A percentile compares a stretch with the other conserved stretches of the same genome.
Conservation (phyloP, 2,113 vertebrate species). For the Seriola aureovittata region DNA sequence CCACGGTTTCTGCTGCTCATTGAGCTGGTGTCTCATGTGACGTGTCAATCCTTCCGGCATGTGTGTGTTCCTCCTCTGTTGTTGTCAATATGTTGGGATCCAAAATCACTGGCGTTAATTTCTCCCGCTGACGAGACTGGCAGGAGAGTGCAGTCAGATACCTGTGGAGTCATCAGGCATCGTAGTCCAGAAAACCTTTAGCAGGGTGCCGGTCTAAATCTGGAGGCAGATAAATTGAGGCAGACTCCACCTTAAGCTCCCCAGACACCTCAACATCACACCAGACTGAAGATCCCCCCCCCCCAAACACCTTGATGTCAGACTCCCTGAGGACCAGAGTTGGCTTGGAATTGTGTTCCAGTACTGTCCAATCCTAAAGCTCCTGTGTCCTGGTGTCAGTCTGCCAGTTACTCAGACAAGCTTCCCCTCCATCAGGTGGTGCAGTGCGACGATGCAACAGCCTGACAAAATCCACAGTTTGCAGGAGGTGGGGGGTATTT, state of each 20-base stretch:
- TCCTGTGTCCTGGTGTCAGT: slow-evolving; percentile 47
- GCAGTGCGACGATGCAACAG: slow-evolving; percentile 79
- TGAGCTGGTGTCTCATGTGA: slow-evolving; percentile 35
- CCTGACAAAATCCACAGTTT: slow-evolving; percentile 65
- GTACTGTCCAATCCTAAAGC: slow-evolving; percentile 28
- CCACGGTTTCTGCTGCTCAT: slow-evolving; percentile 4
- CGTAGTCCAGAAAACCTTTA: not conserved
- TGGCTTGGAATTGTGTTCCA: slow-evolving; percentile 23
- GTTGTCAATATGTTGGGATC: slow-evolving; percentile 18
- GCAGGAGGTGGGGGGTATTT: slow-evolving; percentile 27
- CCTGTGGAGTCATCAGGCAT: slow-evolving; percentile 31
- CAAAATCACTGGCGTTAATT: not conserved
- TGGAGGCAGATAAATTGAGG: slow-evolving; percentile 18
- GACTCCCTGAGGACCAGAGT: slow-evolving; percentile 23
- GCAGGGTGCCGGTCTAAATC: slow-evolving; percentile 1
- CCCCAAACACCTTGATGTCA: slow-evolving; percentile 8
- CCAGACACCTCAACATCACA: slow-evolving; percentile 47
- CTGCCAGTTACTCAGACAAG: slow-evolving; percentile 49
- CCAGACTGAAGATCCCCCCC: not conserved
- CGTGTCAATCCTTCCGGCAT: not conserved
- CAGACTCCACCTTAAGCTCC: slow-evolving; percentile 42
- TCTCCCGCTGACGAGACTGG: not conserved
- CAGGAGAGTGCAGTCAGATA: not conserved
- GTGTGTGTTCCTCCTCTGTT: not conserved
- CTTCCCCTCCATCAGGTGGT: slow-evolving; percentile 75